Evolutionary conservation across 1,140 invertebrate genomes (phyloP), one percentile per base, ranked within the genome.

Genomic region (Camponotus pennsylvanicus): DNA sequence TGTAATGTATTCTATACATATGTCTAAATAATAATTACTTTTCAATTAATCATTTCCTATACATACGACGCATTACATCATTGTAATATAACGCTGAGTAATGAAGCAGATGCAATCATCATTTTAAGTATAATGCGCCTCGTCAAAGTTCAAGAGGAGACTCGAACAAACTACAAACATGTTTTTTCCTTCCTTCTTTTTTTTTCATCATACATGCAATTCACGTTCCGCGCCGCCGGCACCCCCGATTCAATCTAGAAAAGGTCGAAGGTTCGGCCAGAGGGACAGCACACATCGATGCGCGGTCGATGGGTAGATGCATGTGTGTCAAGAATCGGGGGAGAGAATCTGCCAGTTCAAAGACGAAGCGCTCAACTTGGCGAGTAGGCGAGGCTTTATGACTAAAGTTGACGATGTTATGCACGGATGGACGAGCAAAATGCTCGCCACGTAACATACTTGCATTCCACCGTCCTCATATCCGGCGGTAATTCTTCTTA

Each of bases 171-270:
- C 67, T 32, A 42, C 3, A 59, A 64, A 42, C 66, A 42, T 9
- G 49, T 86, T 57, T 57, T 27, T n/a, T 80, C 21, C 21, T 45
- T 34, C 9, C 21, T 21, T 15, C 61, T 27, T 18, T 75, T 15
- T 69, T 77, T 86, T 87, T 67, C 79, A 89, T 90, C 85, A 79
- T 67, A 90, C 67, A 87, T 84, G 85, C 85, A 76, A 89, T 89
- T 89, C 87, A 90, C 89, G 85, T 90, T 84, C 67, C 45, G 63
- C 55, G 78, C 59, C 80, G 66, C 57, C 67, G 70, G 69, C 80
- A 77, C 67, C 75, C 86, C 67, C 89, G 88, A 87, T 90, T 89
- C 86, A 89, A 89, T 90, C 86, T 85, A 90, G 86, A 80, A 75
- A 57, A 79, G 79, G 55, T 77, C 86, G 80, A 87, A 85, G 85